phyloP scores from a whole-genome alignment of 1,140 invertebrate genomes.

The Bombus waltoni region DNA sequence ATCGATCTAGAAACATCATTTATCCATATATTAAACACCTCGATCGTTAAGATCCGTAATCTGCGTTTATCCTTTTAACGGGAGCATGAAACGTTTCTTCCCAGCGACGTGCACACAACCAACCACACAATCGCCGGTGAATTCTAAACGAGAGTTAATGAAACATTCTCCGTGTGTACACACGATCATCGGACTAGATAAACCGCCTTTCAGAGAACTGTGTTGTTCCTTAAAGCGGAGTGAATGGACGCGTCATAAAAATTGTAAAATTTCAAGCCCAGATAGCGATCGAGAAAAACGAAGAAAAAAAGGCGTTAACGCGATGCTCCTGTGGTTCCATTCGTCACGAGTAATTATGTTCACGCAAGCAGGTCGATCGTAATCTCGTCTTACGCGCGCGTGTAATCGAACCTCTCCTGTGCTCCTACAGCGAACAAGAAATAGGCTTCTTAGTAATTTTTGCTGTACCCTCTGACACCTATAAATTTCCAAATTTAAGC shows the following conservation, averaged over 20 bases:
- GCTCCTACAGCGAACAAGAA: not conserved
- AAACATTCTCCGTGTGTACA: conserved; percentile 1
- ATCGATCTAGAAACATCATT: not conserved
- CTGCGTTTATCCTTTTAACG: conserved; percentile 8
- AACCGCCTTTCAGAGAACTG: not conserved
- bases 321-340: conserved; percentile 27
- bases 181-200: conserved; percentile 2
- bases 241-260: not conserved
- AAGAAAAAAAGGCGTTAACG: conserved; percentile 27
- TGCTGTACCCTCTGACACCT: not conserved
- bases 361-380: conserved; percentile 34
- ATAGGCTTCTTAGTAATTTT: too few relatives aligned
- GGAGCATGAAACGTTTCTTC: not conserved
- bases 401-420: conserved; percentile 27
- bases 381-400: not conserved
- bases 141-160: conserved; percentile 6
- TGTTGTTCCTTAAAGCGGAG: not conserved
- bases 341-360: conserved; percentile 47
- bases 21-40: not conserved
- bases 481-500: too few relatives aligned
- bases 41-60: conserved; percentile 8
- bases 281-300: not conserved
- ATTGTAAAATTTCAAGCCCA: conserved; percentile 21
- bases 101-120: not conserved
- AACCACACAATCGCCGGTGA: not conserved